These are phyloP conservation scores for Tetraodon nigroviridis DNA, from an alignment of 2,113 vertebrate genomes.

Conservation along the genomic window DNA sequence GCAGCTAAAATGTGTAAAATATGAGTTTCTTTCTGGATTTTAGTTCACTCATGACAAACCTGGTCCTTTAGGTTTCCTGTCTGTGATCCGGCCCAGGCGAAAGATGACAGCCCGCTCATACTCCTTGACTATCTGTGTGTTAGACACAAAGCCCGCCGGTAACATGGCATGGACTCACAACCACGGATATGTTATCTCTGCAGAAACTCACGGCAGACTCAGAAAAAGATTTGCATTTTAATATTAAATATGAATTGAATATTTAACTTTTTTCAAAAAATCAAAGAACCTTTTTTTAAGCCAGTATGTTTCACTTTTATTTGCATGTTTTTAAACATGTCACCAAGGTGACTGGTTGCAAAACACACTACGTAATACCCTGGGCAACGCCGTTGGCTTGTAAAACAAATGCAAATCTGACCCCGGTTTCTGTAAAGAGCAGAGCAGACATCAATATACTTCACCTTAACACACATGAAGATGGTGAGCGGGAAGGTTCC, in stretches of 20 bases:
- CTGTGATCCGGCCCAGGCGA: constrained; percentile 77
- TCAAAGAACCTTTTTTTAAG: too few species aligned
- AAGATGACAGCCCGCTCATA: constrained; percentile 88
- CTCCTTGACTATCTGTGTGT: constrained; percentile 80
- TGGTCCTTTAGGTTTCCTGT: constrained; percentile 83
- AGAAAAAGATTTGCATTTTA: too few species aligned
- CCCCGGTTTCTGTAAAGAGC: neutral
- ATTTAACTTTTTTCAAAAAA: too few species aligned
- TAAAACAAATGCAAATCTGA: neutral
- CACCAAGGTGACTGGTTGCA: too few species aligned
- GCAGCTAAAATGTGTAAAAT: too few species aligned
- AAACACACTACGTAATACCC: too few species aligned
- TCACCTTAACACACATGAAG: constrained; percentile 85
- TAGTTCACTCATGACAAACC: constrained; percentile 63
- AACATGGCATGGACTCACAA: neutral
- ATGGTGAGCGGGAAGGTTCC: constrained; percentile 80
- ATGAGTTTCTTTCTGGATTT: too few species aligned
- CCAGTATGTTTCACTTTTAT: too few species aligned
- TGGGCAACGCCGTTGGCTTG: too few species aligned
- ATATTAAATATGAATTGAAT: too few species aligned
- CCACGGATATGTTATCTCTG: neutral
- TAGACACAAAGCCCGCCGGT: constrained; percentile 1
- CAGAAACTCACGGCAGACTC: too few species aligned
- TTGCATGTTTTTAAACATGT: too few species aligned
- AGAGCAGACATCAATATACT: constrained; percentile 10